Conservation (phyloP, 2,888 invertebrate genomes). For the Volucella zonaria region DNA sequence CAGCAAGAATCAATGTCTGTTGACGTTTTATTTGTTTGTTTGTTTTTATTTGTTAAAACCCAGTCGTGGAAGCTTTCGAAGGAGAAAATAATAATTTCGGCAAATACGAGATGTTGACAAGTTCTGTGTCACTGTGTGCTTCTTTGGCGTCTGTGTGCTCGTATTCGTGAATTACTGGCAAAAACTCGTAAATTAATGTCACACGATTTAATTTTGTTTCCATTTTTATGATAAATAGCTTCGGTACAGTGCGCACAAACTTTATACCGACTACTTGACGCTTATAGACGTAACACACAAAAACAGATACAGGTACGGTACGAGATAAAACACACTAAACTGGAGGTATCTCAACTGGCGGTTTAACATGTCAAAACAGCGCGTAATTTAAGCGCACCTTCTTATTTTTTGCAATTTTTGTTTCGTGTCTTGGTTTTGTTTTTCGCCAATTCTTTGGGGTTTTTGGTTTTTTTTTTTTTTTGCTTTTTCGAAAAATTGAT, state of each 20-base stretch:
- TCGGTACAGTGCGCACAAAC: conserved; percentile 34
- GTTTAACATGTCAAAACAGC: conserved; percentile 26
- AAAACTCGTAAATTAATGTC: conserved; percentile 64
- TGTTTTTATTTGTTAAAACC: not conserved
- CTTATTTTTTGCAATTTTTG: not conserved
- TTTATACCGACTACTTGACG: not conserved
- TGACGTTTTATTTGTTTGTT: not conserved
- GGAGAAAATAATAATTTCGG: conserved; percentile 42
- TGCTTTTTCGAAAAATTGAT: no score
- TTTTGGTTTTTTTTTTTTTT: no score
- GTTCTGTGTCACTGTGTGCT: conserved; percentile 3
- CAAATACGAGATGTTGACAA: conserved; percentile 51
- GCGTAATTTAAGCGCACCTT: conserved; percentile 18
- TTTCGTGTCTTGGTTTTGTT: no score
- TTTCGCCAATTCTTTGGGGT: no score
- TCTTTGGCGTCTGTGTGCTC: conserved; percentile 2
- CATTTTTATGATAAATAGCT: conserved; percentile 44
- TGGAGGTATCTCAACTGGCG: conserved; percentile 9
- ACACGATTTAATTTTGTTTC: conserved; percentile 60
- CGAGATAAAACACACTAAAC: conserved; percentile 25
- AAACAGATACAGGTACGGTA: not conserved
- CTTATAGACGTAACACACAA: not conserved
- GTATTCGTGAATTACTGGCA: conserved; percentile 42
- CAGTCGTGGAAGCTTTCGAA: conserved; percentile 26
- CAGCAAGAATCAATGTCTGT: conserved; percentile 6